These are phyloP conservation scores for Tineola bisselliella DNA, from an alignment of 2,888 invertebrate genomes.

Conservation along the genomic window DNA sequence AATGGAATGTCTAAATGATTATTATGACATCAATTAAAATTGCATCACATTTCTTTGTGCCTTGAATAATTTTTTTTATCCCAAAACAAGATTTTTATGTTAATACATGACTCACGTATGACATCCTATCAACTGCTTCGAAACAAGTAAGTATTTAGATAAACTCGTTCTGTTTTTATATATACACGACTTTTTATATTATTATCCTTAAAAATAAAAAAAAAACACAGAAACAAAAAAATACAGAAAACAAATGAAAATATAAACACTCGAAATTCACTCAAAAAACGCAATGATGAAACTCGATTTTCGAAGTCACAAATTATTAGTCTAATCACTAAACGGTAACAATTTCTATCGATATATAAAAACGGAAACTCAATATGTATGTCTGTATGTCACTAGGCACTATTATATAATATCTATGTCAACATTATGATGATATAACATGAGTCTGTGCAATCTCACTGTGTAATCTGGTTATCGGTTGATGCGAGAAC, in stretches of 20 bases:
- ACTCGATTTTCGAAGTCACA: no score
- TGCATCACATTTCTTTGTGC: slow-evolving; percentile 2
- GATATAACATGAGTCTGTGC: neutral
- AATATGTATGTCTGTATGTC: slow-evolving; percentile 13
- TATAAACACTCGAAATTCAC: no score
- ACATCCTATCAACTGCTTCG: neutral
- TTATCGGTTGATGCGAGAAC: neutral
- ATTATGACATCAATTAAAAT: neutral
- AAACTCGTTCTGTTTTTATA: neutral
- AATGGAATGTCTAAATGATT: neutral
- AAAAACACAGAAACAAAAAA: no score
- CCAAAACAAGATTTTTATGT: neutral
- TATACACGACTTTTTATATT: neutral
- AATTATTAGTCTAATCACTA: neutral
- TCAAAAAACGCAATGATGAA: no score
- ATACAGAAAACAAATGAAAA: no score
- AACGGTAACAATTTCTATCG: neutral
- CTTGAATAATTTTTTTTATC: neutral
- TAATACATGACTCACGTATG: neutral
- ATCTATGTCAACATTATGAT: slow-evolving; percentile 1
- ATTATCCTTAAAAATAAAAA: no score
- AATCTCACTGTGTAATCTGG: slow-evolving; percentile 3
- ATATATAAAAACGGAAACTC: slow-evolving; percentile 7
- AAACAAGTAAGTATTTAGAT: neutral
- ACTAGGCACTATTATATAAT: slow-evolving; percentile 12